phyloP scores from a whole-genome alignment of 2,113 vertebrate species.

The Mus musculus region DNA sequence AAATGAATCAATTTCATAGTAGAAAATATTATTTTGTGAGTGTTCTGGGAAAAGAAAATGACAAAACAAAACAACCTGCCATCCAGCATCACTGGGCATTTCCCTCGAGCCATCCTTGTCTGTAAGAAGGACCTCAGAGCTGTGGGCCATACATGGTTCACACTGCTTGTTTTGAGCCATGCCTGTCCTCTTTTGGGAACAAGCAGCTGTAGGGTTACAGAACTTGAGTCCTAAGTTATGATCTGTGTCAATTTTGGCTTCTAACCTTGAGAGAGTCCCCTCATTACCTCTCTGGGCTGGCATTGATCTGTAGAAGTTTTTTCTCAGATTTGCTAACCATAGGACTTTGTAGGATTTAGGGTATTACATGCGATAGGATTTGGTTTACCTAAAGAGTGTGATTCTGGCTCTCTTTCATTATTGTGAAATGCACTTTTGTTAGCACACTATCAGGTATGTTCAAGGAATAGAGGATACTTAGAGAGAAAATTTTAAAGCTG shows the following conservation, averaged over 20 bases:
- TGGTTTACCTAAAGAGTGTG: neutral
- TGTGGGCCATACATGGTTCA: neutral
- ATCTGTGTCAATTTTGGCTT: neutral
- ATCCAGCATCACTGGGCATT: neutral
- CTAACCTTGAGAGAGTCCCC: neutral
- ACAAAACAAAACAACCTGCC: neutral
- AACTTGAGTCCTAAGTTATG: neutral
- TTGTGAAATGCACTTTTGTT: constrained; percentile 39
- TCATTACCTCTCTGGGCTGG: neutral
- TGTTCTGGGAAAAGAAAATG: neutral
- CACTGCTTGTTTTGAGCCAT: neutral
- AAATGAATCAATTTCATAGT: constrained; percentile 12
- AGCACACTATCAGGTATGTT: neutral
- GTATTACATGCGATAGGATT: neutral
- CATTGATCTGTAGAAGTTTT: neutral
- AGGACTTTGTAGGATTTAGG: neutral
- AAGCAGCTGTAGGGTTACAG: neutral
- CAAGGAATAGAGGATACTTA: constrained; percentile 37
- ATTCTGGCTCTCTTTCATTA: constrained; percentile 13
- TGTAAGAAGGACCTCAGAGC: neutral
- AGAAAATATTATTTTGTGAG: constrained; percentile 38
- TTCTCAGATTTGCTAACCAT: neutral
- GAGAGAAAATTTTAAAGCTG: neutral
- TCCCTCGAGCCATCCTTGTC: neutral
- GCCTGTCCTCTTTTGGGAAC: neutral